These are phyloP conservation scores for Equus quagga DNA, from an alignment of 2,113 vertebrate species.

Conservation along the genomic window DNA sequence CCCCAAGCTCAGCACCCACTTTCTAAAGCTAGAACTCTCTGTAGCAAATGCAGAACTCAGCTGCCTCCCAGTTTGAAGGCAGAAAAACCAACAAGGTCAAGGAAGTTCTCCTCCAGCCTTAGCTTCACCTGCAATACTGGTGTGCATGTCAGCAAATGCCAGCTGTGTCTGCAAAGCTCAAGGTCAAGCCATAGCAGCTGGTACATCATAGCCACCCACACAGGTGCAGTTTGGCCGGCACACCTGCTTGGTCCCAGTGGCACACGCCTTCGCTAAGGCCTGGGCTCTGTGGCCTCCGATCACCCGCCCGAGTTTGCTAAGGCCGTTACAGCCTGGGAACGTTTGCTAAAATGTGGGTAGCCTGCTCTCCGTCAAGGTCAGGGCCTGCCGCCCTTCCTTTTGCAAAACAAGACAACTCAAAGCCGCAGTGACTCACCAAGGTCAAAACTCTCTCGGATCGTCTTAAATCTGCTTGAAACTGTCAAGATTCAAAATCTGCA, in stretches of 20 bases:
- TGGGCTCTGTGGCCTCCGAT: neutral
- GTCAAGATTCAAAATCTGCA: neutral
- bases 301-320: neutral
- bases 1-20: neutral
- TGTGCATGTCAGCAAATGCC: neutral
- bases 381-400: neutral
- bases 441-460: neutral
- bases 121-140: neutral
- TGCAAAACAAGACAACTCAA: neutral
- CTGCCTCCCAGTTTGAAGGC: neutral
- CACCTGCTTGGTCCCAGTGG: neutral
- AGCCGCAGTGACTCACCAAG: neutral
- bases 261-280: neutral
- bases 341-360: neutral
- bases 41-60: neutral
- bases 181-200: neutral
- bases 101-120: neutral
- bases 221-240: neutral
- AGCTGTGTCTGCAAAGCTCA: neutral
- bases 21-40: neutral
- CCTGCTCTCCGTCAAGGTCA: slow-evolving; percentile 3
- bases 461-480: neutral
- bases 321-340: neutral
- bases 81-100: neutral
- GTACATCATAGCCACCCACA: accelerated